These are phyloP conservation scores for Enteromius trimaculatus DNA, from an alignment of 2,797 vertebrate genomes.

Conservation along the genomic window DNA sequence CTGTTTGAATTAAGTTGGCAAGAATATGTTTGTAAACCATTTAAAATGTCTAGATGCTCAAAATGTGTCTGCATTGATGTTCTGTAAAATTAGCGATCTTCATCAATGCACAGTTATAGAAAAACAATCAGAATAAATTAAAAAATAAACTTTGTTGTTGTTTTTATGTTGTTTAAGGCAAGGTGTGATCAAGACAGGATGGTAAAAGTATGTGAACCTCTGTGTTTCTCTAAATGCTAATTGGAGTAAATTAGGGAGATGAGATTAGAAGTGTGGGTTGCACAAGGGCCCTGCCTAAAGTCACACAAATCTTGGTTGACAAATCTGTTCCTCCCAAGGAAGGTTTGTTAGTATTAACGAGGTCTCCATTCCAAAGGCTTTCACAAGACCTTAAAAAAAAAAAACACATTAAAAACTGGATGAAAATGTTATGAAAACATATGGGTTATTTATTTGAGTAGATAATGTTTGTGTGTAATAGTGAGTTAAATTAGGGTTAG, in stretches of 20 bases:
- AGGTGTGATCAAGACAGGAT: not conserved
- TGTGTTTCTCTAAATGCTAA: not conserved
- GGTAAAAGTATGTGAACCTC: not conserved
- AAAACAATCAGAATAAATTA: not conserved
- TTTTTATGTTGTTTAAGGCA: not conserved
- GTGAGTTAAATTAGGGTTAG: not conserved
- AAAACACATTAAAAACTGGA: too few relatives aligned
- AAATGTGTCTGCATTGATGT: not conserved
- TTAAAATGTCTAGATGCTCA: not conserved
- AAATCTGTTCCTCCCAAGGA: not conserved
- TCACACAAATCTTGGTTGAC: not conserved
- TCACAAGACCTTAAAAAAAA: not conserved
- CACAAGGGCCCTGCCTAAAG: not conserved
- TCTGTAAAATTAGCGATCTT: not conserved
- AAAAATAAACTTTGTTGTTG: not conserved
- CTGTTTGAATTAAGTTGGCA: not conserved
- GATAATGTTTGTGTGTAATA: not conserved
- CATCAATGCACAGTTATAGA: not conserved
- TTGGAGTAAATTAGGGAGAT: not conserved
- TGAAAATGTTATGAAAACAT: not conserved
- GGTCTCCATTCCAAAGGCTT: not conserved
- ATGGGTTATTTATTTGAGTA: not conserved
- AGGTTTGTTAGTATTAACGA: not conserved
- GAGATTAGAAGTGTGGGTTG: not conserved
- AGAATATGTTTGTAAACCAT: not conserved